phyloP scores from a whole-genome alignment of 1,140 invertebrate species.

The Acarapis woodi region DNA sequence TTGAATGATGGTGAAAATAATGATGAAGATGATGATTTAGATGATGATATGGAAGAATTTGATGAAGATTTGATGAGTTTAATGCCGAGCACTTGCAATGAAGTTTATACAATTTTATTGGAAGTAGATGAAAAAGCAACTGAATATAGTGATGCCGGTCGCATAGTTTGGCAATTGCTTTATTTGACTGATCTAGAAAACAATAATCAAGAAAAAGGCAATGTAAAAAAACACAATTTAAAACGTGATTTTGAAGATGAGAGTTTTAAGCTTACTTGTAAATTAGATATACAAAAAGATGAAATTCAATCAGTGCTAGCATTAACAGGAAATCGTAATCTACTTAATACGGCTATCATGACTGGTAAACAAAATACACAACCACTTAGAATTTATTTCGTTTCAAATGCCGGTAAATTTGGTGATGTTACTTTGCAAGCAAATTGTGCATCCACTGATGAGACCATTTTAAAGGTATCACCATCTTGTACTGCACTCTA shows the following conservation, averaged over 20 bases:
- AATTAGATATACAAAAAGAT: constrained; percentile 69
- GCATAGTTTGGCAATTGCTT: constrained; percentile 44
- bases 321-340: constrained; percentile 49
- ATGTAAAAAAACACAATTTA: no score
- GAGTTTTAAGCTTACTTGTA: constrained; percentile 38
- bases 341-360: constrained; percentile 79
- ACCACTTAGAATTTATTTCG: constrained; percentile 78
- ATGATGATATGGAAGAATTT: not conserved
- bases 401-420: constrained; percentile 67
- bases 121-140: constrained; percentile 48
- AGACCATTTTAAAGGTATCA: constrained; percentile 84
- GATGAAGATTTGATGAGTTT: constrained; percentile 3
- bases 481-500: constrained; percentile 85
- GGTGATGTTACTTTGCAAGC: constrained; percentile 82
- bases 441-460: constrained; percentile 74
- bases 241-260: constrained; percentile 28
- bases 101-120: constrained; percentile 63
- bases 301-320: constrained; percentile 73
- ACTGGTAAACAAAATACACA: constrained; percentile 74
- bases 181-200: constrained; percentile 20
- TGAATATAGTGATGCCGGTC: constrained; percentile 38
- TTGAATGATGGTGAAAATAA: constrained; percentile 4
- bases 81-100: constrained; percentile 23
- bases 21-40: constrained; percentile 4
- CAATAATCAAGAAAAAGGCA: not conserved